Conservation (phyloP, 2,113 vertebrate genomes). For the Gymnorhina tibicen region DNA sequence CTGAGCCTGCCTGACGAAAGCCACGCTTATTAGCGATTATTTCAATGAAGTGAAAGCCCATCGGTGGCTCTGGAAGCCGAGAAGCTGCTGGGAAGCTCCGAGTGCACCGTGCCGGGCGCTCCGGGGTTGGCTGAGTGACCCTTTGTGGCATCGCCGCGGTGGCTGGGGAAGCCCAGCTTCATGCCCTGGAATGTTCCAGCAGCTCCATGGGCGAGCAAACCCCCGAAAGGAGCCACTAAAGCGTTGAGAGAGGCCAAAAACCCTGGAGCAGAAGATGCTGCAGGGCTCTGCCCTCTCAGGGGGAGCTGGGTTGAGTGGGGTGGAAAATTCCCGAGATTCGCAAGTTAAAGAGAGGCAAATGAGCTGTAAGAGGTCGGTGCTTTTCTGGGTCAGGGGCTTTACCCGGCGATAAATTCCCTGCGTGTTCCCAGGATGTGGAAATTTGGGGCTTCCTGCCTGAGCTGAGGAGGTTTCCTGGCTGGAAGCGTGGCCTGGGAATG, state of each 20-base stretch:
- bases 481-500: neutral
- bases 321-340: neutral
- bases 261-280: neutral
- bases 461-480: neutral
- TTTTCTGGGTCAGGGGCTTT: neutral
- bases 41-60: neutral
- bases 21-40: neutral
- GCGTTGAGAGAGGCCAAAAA: neutral
- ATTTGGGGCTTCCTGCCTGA: neutral
- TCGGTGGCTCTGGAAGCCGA: neutral
- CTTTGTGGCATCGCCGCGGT: neutral
- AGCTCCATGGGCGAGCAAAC: neutral
- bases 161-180: neutral
- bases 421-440: neutral
- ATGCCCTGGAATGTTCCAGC: neutral
- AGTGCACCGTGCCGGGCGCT: accelerated
- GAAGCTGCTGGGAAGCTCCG: neutral
- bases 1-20: neutral
- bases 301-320: neutral
- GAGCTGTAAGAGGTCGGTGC: neutral
- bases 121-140: neutral
- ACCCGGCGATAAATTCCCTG: neutral
- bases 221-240: neutral
- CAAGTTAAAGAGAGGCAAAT: neutral
- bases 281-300: neutral